Evolutionary conservation across 2,797 vertebrate species (phyloP).

Genomic region (Pempheris klunzingeri): DNA sequence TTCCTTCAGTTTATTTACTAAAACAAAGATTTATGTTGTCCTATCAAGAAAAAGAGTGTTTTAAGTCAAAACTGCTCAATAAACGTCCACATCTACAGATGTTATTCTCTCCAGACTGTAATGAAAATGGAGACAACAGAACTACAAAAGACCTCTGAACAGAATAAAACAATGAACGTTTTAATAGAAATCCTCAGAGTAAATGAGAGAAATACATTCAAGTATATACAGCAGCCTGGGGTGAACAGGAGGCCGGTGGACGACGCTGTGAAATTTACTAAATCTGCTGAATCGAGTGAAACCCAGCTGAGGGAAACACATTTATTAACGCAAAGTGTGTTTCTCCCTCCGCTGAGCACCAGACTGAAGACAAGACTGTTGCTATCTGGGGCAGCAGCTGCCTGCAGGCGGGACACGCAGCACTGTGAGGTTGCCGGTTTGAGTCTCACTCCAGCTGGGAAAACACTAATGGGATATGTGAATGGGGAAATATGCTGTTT

Average conservation of each 20-base stretch:
- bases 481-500: neutral
- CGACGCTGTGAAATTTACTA: constrained; percentile 8
- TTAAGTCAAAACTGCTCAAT: neutral
- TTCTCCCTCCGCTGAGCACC: constrained; percentile 24
- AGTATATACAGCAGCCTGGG: constrained; percentile 25
- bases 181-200: constrained; percentile 18
- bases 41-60: too few relatives aligned
- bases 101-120: neutral
- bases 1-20: neutral
- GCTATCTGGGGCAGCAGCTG: constrained; percentile 48
- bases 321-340: constrained; percentile 44
- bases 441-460: constrained; percentile 3
- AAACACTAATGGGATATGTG: neutral
- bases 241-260: constrained; percentile 18
- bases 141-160: neutral
- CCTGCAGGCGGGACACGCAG: constrained; percentile 29
- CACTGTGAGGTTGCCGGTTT: neutral
- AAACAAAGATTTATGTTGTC: too few relatives aligned
- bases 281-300: constrained; percentile 43
- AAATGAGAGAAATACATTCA: neutral
- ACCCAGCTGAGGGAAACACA: constrained; percentile 45
- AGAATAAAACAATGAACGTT: constrained; percentile 5
- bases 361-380: constrained; percentile 14
- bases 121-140: neutral
- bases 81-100: constrained; percentile 1